These are phyloP conservation scores for Amorpha juglandis DNA, from an alignment of 2,888 invertebrate species.

Conservation along the genomic window DNA sequence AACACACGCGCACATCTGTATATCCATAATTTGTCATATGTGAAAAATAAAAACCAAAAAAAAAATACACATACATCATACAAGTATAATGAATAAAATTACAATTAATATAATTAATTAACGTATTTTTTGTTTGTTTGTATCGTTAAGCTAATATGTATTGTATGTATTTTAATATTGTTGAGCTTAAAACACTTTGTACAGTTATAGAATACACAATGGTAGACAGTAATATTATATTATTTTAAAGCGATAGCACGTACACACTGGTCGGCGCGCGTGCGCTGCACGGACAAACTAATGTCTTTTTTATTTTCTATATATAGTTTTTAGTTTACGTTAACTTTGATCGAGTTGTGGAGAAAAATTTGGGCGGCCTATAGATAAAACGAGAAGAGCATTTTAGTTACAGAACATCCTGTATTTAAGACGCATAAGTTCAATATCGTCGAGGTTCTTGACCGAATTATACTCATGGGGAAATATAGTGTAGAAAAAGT, in stretches of 20 bases:
- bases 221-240: conserved; percentile 51
- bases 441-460: neutral
- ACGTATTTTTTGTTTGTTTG: conserved; percentile 27
- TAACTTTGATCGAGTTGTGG: neutral
- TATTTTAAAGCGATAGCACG: conserved; percentile 70
- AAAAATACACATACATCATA: conserved; percentile 23
- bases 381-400: neutral
- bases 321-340: neutral
- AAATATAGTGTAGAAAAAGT: no score
- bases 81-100: conserved; percentile 22
- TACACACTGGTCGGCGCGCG: conserved; percentile 42
- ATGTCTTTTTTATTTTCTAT: conserved; percentile 54
- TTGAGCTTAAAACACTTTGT: conserved; percentile 82
- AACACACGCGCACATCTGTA: conserved; percentile 38
- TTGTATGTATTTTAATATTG: conserved; percentile 56
- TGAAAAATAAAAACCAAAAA: conserved; percentile 33
- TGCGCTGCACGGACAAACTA: conserved; percentile 45
- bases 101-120: conserved; percentile 33
- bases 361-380: neutral
- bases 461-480: neutral
- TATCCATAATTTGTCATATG: conserved; percentile 52
- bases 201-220: conserved; percentile 75
- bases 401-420: neutral
- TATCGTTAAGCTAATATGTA: conserved; percentile 63
- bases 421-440: neutral